Evolutionary conservation across 2,888 invertebrate genomes (phyloP).

Genomic region (Stenichneumon culpator): DNA sequence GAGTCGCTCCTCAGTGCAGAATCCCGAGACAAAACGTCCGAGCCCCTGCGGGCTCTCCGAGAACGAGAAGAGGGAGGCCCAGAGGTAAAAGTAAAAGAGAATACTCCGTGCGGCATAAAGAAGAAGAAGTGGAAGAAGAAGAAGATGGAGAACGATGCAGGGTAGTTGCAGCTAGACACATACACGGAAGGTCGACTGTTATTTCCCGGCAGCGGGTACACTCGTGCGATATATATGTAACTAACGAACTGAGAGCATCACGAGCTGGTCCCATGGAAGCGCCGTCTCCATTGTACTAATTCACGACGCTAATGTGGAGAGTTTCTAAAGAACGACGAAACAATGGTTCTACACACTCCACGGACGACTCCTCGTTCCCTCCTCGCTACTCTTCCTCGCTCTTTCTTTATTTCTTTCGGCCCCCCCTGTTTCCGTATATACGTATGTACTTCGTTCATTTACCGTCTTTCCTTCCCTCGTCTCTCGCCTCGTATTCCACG

Average conservation of each 20-base stretch:
- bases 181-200: conserved; percentile 15
- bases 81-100: conserved; percentile 31
- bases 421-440: background rate
- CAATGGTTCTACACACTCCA: conserved; percentile 71
- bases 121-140: conserved; percentile 44
- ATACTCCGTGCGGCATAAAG: conserved; percentile 2
- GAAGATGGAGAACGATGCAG: conserved; percentile 34
- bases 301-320: conserved; percentile 76
- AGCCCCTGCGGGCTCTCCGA: conserved; percentile 15
- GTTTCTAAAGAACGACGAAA: conserved; percentile 78
- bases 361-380: conserved; percentile 51
- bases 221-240: conserved; percentile 26
- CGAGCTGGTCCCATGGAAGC: conserved; percentile 43
- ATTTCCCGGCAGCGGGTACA: conserved; percentile 27
- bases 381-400: conserved; percentile 40
- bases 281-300: conserved; percentile 73
- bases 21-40: conserved; percentile 49
- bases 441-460: conserved; percentile 1
- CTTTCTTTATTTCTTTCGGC: background rate
- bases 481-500: background rate
- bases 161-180: background rate
- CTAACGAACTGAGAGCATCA: conserved; percentile 60
- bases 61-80: conserved; percentile 38
- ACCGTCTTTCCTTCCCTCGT: background rate
- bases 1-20: background rate